phyloP scores from a whole-genome alignment of 2,113 vertebrate genomes.

The Illadopsis cleaveri region DNA sequence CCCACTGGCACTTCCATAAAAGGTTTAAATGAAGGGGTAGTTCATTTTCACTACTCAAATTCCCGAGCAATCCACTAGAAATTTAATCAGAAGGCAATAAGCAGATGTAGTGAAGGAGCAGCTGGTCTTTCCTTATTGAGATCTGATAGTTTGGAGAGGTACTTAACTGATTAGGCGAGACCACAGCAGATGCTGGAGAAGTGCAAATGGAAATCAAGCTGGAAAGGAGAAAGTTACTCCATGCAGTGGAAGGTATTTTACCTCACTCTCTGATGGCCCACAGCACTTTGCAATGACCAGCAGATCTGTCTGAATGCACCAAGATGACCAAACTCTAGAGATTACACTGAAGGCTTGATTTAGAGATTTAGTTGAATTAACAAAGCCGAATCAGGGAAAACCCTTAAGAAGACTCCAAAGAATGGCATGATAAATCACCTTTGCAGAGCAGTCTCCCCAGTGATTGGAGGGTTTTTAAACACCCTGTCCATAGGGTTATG shows the following conservation, averaged over 20 bases:
- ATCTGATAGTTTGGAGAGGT: not conserved
- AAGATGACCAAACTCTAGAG: not conserved
- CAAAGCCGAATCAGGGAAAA: not conserved
- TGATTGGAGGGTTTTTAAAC: not conserved
- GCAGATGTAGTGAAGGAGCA: not conserved
- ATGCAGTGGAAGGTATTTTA: not conserved
- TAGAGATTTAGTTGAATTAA: not conserved
- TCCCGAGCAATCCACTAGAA: conserved; percentile 37
- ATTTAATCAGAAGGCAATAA: conserved; percentile 36
- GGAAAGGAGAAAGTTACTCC: not conserved
- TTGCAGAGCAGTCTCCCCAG: not conserved
- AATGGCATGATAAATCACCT: not conserved
- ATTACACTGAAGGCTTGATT: not conserved
- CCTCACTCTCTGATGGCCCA: not conserved
- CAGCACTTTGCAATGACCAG: not conserved
- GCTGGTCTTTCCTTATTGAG: conserved; percentile 5
- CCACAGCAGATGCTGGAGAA: not conserved
- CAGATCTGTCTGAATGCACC: not conserved
- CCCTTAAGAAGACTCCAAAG: fast-evolving
- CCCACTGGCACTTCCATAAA: not conserved
- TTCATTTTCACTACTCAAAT: conserved; percentile 33
- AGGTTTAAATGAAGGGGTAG: not conserved
- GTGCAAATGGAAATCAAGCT: not conserved
- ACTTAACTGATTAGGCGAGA: not conserved
- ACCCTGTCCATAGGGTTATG: not conserved